Evolutionary conservation across 2,888 invertebrate genomes (phyloP).

Genomic region (Standfussiana lucernea): DNA sequence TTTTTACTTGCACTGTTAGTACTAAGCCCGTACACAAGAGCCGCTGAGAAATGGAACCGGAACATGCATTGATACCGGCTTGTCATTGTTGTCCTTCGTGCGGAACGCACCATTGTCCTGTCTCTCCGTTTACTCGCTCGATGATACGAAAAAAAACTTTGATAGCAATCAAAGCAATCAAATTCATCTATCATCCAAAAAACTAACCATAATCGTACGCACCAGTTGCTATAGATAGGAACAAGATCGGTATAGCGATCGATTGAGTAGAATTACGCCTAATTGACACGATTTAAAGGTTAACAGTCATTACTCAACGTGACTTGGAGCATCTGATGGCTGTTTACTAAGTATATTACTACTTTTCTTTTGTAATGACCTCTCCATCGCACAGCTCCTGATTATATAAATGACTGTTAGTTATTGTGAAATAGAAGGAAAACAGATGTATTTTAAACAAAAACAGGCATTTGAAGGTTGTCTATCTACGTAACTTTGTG

Average conservation of each 20-base stretch:
- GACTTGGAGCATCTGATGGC: constrained; percentile 52
- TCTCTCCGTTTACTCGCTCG: constrained; percentile 60
- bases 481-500: constrained; percentile 37
- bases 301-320: constrained; percentile 56
- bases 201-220: constrained; percentile 32
- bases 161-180: too few species aligned
- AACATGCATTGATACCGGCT: constrained; percentile 71
- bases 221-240: constrained; percentile 31
- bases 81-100: constrained; percentile 82
- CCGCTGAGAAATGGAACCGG: constrained; percentile 70
- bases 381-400: constrained; percentile 47
- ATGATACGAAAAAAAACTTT: constrained; percentile 56
- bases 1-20: constrained; percentile 52
- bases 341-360: constrained; percentile 38
- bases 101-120: constrained; percentile 78
- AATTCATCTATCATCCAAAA: constrained; percentile 45
- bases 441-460: constrained; percentile 53
- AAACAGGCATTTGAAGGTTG: constrained; percentile 55
- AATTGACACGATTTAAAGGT: constrained; percentile 61
- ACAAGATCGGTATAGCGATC: too few species aligned
- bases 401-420: constrained; percentile 47
- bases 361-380: constrained; percentile 53
- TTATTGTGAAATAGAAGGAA: constrained; percentile 46
- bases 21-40: constrained; percentile 39
- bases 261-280: constrained; percentile 45